Base-by-base conservation (phyloP, 2,113 vertebrate genomes). In the Osmerus eperlanus region DNA sequence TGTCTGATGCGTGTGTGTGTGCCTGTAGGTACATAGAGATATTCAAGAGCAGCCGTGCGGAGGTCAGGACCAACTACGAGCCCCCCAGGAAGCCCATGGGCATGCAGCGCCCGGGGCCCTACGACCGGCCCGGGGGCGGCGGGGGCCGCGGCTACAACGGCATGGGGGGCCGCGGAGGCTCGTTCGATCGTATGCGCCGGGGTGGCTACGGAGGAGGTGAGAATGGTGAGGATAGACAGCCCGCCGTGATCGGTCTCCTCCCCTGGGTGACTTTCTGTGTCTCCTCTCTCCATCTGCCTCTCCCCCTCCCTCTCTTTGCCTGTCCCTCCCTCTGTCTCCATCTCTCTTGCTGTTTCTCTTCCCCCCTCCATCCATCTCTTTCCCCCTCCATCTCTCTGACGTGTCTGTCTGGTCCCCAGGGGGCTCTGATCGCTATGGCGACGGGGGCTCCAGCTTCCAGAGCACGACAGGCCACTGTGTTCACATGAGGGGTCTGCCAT, bases 21-120 rank as follows among this genome's bases (percentile, higher is more conserved):
- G 85, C 83, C 92, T 89, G 3, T 73, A 99, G 97, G 96, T 99
- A 99, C 90, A 99, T 99, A 87, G 97, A 99, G 93, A 99, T 99
- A 91, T 99, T 99, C 95, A 98, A 99, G 94, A 99, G 97, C 87
- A 99, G 97, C 69, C 94, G 96, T 65, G 96, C 96, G 4, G 97
- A 99, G 90, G 97, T 99, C 85, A 94, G 97, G 79, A 99, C 97
- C 81, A 94, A 99, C 73, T 99, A 99, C 80, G 97, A 99, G 82
- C 97, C 96, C 71, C 95, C 96, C 61, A 91, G 97, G 79, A 99
- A 99, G 88, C 92, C 95, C 70, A 87, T 98, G 95, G 94, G 96
- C 69, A 97, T 98, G 95, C 96, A 99, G 92, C 93, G 97, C 73
- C 97, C 97, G 1, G 91, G 97, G 78, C 97, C 97, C 41, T 99